Percentiles rank a stretch among this genome's conserved stretches.
phyloP scores from a whole-genome alignment of 92 coral and sea anemone genomes.

The Paramuricea clavata region DNA sequence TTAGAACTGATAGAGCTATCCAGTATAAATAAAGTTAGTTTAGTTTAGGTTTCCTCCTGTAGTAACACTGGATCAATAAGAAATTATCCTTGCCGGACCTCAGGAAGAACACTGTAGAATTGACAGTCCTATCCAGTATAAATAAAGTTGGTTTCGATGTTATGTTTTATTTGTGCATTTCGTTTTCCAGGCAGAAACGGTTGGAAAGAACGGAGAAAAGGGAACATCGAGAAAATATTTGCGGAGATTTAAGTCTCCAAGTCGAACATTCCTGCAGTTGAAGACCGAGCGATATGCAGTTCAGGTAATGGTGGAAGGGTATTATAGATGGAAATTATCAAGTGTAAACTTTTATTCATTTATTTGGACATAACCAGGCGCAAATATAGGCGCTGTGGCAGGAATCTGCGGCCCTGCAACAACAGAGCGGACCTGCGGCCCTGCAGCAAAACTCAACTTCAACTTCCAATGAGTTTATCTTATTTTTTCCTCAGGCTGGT shows the following conservation, averaged over 20 bases:
- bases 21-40: no score
- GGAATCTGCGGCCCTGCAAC: no score
- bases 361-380: neutral
- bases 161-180: neutral
- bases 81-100: no score
- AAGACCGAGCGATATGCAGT: neutral
- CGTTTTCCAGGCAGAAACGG: constrained; percentile 5
- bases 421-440: no score
- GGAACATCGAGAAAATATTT: neutral
- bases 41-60: no score
- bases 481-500: constrained; percentile 74
- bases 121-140: no score
- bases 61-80: no score
- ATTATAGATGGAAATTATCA: no score
- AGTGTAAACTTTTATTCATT: neutral
- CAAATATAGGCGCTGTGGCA: no score
- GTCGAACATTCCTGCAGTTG: neutral
- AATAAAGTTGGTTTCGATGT: neutral
- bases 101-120: no score
- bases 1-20: no score
- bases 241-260: neutral
- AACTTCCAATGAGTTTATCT: neutral
- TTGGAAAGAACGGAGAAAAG: constrained; percentile 14
- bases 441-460: no score
- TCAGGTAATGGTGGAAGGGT: constrained; percentile 19